Conservation (phyloP, 2,113 vertebrate species). For the Himantopus leucocephalus region DNA sequence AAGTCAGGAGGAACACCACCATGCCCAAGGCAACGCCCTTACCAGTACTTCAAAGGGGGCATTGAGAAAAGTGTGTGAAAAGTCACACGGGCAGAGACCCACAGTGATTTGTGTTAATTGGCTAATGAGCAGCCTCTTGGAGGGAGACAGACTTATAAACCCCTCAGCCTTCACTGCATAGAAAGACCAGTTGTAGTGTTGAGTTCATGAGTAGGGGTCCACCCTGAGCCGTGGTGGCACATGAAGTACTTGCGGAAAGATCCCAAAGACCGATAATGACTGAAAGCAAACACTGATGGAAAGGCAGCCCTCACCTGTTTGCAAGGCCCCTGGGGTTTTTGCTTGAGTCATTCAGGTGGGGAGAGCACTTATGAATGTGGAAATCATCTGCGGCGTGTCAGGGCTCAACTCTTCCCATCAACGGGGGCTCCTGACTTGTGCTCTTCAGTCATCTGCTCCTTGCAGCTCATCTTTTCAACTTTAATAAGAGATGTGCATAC, state of each 20-base stretch:
- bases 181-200: neutral
- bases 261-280: neutral
- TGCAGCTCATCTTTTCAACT: neutral
- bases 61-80: neutral
- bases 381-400: neutral
- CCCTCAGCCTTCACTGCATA: neutral
- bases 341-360: neutral
- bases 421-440: accelerated
- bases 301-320: neutral
- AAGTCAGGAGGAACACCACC: neutral
- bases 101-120: neutral
- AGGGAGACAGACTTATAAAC: neutral
- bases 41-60: neutral
- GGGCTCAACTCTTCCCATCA: neutral
- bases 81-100: neutral
- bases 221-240: neutral
- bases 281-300: neutral
- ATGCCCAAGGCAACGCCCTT: accelerated
- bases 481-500: neutral
- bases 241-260: neutral
- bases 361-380: neutral
- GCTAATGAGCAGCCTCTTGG: neutral
- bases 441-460: neutral
- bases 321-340: neutral
- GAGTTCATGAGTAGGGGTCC: neutral